Evolutionary conservation across 2,113 vertebrate species (phyloP), one percentile per base, ranked within the genome.

Genomic region (Pituophis catenifer): DNA sequence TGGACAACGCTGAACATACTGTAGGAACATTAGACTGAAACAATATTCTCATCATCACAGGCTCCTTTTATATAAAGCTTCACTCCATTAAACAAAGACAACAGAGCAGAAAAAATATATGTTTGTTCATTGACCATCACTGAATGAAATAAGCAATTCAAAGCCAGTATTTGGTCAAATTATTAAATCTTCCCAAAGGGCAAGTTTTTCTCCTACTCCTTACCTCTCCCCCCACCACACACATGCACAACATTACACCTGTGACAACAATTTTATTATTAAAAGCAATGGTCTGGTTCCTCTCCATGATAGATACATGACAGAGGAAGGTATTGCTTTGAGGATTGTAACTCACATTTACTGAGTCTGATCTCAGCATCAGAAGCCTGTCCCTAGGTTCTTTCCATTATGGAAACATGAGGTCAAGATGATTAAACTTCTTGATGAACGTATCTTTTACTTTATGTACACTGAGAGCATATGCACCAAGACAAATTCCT

Each of bases 21-120:
- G 44, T 48, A 57, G 95, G 89, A 89, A 93, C 94, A 94, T 88
- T 15, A 38, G 75, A 95, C 94, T 89, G 90, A 94, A 94, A 90
- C 94, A 96, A 93, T 94, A 94, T 93, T 93, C 95, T 96, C 93
- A 94, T 93, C 94, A 94, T 94, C 94, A 95, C 92, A 89, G 93
- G 6, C 23, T 95, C 93, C 96, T 95, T 97, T 97, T 96, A 96
- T 94, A 96, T 94, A 91, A 62, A 75, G 95, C 87, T 86, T 96
- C 94, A 93, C 88, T 93, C 93, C 94, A 95, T 89, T 97, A 94
- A 92, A 93, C 95, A 95, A 95, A 95, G 93, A 95, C 70, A 85
- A 50, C 86, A 95, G 33, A 91, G 89, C 92, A 95, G 91, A 85
- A 90, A 93, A 95, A 93, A 55, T 44, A 0, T 93, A 93, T 92